Evolutionary conservation across 2,113 vertebrate genomes (phyloP).

Genomic region (Dolichotis patagonum): DNA sequence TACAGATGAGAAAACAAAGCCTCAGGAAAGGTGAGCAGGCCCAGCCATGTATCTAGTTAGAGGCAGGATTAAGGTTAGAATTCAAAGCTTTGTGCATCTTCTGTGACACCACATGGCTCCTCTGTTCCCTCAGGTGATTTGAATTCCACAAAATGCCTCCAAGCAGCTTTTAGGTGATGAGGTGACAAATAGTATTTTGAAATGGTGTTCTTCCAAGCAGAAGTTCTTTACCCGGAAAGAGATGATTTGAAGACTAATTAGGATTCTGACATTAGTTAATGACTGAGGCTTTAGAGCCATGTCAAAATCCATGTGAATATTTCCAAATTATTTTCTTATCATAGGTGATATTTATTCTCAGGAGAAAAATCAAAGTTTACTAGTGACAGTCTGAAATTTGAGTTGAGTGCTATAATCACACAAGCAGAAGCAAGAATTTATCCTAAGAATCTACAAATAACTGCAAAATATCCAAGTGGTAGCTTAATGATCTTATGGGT

Average conservation of each 20-base stretch:
- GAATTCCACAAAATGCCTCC: constrained; percentile 55
- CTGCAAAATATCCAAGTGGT: constrained; percentile 40
- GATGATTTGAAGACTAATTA: constrained; percentile 62
- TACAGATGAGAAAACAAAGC: constrained; percentile 41
- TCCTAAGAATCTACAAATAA: constrained; percentile 45
- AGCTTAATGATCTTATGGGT: constrained; percentile 3
- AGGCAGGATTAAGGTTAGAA: neutral
- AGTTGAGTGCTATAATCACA: constrained; percentile 9
- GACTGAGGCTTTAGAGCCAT: constrained; percentile 29
- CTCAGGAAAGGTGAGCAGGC: neutral
- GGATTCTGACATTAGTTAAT: constrained; percentile 64
- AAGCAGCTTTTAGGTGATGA: constrained; percentile 62
- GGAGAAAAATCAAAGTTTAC: constrained; percentile 34
- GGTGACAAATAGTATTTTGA: constrained; percentile 54
- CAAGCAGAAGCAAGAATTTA: constrained; percentile 37
- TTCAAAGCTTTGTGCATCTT: neutral
- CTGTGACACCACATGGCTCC: neutral
- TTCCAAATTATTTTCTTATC: constrained; percentile 56
- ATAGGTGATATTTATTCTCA: constrained; percentile 62
- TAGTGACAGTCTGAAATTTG: constrained; percentile 57
- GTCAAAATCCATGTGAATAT: constrained; percentile 58
- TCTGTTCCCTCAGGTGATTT: neutral
- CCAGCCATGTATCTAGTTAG: neutral
- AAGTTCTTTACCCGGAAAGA: constrained; percentile 50
- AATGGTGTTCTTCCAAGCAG: constrained; percentile 60